Base-by-base conservation (phyloP, 2,797 vertebrate genomes). In the Paguma larvata region DNA sequence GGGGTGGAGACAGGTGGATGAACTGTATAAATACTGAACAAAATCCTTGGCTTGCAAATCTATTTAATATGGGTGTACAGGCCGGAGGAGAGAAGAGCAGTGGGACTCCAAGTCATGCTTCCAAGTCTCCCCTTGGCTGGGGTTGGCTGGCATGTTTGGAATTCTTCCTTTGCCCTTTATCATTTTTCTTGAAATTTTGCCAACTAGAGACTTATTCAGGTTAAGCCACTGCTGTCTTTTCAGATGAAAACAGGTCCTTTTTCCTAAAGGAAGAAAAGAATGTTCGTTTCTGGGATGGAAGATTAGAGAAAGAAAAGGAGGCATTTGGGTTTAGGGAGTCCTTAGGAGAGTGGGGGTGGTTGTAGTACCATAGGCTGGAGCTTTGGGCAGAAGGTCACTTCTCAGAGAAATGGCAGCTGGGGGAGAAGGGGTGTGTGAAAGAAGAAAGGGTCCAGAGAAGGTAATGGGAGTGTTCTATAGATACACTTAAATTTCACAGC, bases 161-260 rank as follows among this genome's bases (percentile, higher is more conserved):
- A 70, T 88, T 93, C 12, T 68, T 80, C 21, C 21, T 63, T 48
- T 51, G 59, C 30, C 78, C n/a, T 97, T 96, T 70, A 30, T 44
- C 63, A 27, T 88, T 75, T 73, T 91, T 93, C 14, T 94, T 89
- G 44, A 84, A 89, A 78, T 79, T 70, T 84, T 56, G 92, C 89
- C 91, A 95, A 16, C 27, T 68, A 23, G 23, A 73, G 70, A 83
- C 12, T n/a, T 83, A 51, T 9, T 89, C 27, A 15, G 15, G 21
- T 88, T 96, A 92, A 89, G 38, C 6, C 62, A 2, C 16, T 30
- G 23, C 34, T 88, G 1, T 46, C 19, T 86, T 96, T 92, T 95
- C 23, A 65, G 96, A 48, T 51, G 44, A 87, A 84, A 94, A 90
- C 16, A 92, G 1, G 0, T 38, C 32, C 19, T 88, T 79, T 32